Base-by-base conservation (phyloP, 2,797 vertebrate genomes). In the Octomys mimax region DNA sequence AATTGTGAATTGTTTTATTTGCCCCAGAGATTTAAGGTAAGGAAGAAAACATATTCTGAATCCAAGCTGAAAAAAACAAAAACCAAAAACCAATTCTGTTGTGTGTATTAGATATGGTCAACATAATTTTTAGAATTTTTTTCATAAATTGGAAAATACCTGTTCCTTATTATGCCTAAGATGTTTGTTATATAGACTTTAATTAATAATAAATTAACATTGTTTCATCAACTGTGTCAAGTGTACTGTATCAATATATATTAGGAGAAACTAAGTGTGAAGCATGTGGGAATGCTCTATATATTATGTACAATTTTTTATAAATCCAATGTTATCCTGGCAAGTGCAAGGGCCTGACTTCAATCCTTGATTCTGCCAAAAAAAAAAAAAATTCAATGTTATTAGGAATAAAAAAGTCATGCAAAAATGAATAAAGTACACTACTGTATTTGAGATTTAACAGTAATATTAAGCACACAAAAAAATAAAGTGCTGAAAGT, bases 21-120 rank as follows among this genome's bases (percentile, higher is more conserved):
- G 42, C 80, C 46, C 28, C 42, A 54, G 39, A 93, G 46, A 78
- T 71, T 96, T 84, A 81, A 87, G 36, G 19, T n/a, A 81, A 92
- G 49, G 54, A 73, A 91, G 13, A 94, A 96, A 95, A n/a, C 21
- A 61, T 26, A 39, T 68, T 62, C 31, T 22, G 31, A 49, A 77
- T 94, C 39, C 39, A 39, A 75, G 71, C 89, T 81, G 39, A 88
- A 61, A 82, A 68, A 77, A 28, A 95, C 91, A 39, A 39, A 54
- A 16, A 39, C n/a, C n/a, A n/a, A n/a, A n/a, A n/a, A n/a, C n/a
- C 39, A 61, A 13, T 71, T 88, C 42, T 61, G 61, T 61, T 91
- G 62, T 79, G 54, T 81, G 57, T 24, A 78, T 4, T 33, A 59
- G 64, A 84, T 87, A 68, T 68, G 73, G 42, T 71, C 95, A 66